Percentiles rank a stretch among this genome's conserved stretches.
Evolutionary conservation across 2,113 vertebrate genomes (phyloP).

Genomic region (Mungos mungo): DNA sequence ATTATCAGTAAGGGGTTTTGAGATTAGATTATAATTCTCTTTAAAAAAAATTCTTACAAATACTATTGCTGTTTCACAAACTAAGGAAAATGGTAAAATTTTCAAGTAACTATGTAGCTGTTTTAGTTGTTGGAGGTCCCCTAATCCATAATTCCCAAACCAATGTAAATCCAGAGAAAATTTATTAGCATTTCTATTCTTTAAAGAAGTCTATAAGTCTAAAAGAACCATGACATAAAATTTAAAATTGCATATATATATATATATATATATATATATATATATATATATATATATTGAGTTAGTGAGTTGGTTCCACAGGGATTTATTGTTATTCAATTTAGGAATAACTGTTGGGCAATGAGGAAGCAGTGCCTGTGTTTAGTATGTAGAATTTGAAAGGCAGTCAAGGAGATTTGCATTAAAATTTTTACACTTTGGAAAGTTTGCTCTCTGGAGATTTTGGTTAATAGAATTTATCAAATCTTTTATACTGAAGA

Average conservation of each 20-base stretch:
- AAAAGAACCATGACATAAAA: neutral
- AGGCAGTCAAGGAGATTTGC: conserved; percentile 6
- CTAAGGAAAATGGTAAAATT: neutral
- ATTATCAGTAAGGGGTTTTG: neutral
- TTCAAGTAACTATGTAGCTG: neutral
- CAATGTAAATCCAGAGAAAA: neutral
- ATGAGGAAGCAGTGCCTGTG: neutral
- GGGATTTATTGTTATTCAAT: neutral
- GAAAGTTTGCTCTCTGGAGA: neutral
- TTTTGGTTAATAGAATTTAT: neutral
- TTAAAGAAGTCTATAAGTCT: neutral
- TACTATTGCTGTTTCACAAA: neutral
- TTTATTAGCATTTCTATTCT: neutral
- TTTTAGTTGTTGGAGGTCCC: neutral
- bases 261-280: too few species aligned
- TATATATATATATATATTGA: neutral
- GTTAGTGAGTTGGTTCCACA: neutral
- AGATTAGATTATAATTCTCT: neutral
- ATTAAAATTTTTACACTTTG: neutral
- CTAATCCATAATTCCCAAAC: neutral
- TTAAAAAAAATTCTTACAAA: neutral
- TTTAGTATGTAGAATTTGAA: neutral
- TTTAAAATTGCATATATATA: neutral
- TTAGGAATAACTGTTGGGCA: neutral
- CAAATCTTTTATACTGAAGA: neutral